Conservation (phyloP, 1,140 invertebrate species). For the Brachionus sp. region DNA sequence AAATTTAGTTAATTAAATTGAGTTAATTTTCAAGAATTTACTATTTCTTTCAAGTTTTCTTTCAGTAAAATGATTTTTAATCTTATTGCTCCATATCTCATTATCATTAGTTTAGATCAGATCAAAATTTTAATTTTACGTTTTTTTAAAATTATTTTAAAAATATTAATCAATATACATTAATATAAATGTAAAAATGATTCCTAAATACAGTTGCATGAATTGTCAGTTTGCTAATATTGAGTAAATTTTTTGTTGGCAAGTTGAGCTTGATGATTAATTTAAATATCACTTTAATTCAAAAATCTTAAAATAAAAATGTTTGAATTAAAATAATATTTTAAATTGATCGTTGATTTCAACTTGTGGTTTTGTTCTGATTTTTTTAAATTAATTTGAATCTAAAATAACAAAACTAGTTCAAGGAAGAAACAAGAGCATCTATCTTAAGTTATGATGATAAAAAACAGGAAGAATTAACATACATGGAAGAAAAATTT, state of each 20-base stretch:
- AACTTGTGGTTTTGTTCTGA: background rate
- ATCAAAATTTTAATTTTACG: too few relatives aligned
- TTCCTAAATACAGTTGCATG: too few relatives aligned
- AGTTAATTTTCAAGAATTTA: too few relatives aligned
- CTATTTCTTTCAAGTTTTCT: too few relatives aligned
- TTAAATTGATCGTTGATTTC: background rate
- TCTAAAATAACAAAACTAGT: background rate
- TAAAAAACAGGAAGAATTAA: background rate
- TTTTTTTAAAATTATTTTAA: background rate
- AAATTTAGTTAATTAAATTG: too few relatives aligned
- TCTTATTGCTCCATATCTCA: too few relatives aligned
- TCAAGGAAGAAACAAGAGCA: constrained; percentile 4
- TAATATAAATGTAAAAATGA: too few relatives aligned
- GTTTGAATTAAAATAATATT: background rate
- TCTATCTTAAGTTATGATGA: background rate
- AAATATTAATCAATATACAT: background rate
- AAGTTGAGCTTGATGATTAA: too few relatives aligned
- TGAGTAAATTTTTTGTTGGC: too few relatives aligned
- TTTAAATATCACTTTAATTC: too few relatives aligned
- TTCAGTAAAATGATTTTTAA: background rate
- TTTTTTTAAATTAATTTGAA: background rate
- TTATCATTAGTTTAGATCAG: too few relatives aligned
- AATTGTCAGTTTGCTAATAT: too few relatives aligned
- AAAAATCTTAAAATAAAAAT: background rate
- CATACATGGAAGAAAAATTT: background rate